Percentiles rank a stretch among this genome's conserved stretches.
Evolutionary conservation across 1,140 invertebrate species (phyloP).

Genomic region (Drosophila nigromelanica): DNA sequence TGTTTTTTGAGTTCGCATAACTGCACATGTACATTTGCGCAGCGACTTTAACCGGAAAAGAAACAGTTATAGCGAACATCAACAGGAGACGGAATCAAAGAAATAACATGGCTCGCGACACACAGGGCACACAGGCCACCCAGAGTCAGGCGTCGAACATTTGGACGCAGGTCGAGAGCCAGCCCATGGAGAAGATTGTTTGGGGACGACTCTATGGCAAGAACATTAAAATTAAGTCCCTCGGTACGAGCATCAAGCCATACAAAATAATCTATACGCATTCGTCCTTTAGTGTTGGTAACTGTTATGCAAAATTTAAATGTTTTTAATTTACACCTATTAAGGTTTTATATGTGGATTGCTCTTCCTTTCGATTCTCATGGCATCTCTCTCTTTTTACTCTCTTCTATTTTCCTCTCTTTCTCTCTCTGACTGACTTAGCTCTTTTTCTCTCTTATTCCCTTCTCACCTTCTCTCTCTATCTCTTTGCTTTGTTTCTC

Average conservation of each 20-base stretch:
- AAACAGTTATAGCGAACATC: constrained; percentile 22
- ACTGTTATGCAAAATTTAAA: constrained; percentile 48
- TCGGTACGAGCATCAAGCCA: constrained; percentile 71
- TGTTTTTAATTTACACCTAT: constrained; percentile 17
- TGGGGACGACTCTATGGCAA: constrained; percentile 82
- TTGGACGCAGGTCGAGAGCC: constrained; percentile 78
- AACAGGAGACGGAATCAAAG: constrained; percentile 11
- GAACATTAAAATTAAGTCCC: constrained; percentile 79
- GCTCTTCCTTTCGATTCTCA: too few species aligned
- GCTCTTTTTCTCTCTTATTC: too few species aligned
- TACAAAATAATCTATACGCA: constrained; percentile 78
- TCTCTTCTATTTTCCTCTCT: too few species aligned
- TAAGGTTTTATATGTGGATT: too few species aligned
- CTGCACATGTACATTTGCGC: constrained; percentile 65
- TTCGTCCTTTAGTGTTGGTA: constrained; percentile 77
- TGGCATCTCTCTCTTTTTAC: too few species aligned
- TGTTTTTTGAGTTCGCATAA: constrained; percentile 36
- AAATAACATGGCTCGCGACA: constrained; percentile 70
- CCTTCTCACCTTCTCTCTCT: too few species aligned
- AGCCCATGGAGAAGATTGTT: constrained; percentile 78
- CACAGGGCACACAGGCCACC: constrained; percentile 71
- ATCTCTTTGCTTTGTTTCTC: too few species aligned
- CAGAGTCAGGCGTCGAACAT: constrained; percentile 79
- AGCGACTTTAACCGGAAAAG: constrained; percentile 45
- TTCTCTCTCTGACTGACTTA: too few species aligned